Conservation (phyloP, 2,797 vertebrate species). For the Oryzias dopingdopingensis region DNA sequence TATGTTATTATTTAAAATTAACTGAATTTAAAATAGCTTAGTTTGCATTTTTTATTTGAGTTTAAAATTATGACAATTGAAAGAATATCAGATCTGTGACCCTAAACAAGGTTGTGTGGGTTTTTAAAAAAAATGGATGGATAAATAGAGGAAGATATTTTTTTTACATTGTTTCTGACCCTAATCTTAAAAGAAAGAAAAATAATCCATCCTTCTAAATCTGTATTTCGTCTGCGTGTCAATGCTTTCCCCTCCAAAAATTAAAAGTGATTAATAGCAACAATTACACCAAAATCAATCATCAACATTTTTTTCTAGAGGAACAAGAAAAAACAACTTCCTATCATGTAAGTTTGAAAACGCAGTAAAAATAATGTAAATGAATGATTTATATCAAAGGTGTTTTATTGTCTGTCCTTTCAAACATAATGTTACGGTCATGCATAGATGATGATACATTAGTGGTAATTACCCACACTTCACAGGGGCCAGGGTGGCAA, state of each 20-base stretch:
- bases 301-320: slow-evolving; percentile 35
- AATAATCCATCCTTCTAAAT: too few species aligned
- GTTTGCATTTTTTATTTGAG: not conserved
- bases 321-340: slow-evolving; percentile 61
- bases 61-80: too few species aligned
- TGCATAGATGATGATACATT: slow-evolving; percentile 97
- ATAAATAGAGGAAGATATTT: too few species aligned
- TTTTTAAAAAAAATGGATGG: too few species aligned
- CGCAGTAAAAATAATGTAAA: slow-evolving; percentile 79
- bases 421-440: slow-evolving; percentile 77
- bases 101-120: too few species aligned
- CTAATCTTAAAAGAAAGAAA: too few species aligned
- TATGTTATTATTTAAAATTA: not conserved
- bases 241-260: too few species aligned
- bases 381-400: slow-evolving; percentile 89
- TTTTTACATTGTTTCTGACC: too few species aligned
- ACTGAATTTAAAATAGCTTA: not conserved
- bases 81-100: too few species aligned
- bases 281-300: not conserved
- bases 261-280: too few species aligned
- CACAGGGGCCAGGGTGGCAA: slow-evolving; percentile 88
- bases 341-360: slow-evolving; percentile 84
- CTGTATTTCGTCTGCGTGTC: too few species aligned
- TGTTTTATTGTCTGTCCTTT: slow-evolving; percentile 81
- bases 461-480: slow-evolving; percentile 94